These are phyloP conservation scores for Bursaphelenchus mucronatus DNA, from an alignment of 1,140 invertebrate genomes.

Conservation along the genomic window DNA sequence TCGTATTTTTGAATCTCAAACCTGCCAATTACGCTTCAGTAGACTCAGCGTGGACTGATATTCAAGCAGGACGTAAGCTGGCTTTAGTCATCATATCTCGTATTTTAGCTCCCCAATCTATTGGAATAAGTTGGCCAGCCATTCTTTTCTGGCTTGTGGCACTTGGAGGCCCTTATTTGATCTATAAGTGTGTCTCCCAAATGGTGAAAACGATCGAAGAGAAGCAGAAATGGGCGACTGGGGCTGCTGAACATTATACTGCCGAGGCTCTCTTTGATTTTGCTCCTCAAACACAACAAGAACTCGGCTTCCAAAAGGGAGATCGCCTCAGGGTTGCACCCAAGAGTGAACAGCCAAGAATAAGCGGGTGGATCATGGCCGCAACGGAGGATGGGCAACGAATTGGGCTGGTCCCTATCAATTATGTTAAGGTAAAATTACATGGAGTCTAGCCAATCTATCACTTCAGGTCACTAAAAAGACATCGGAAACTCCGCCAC, in stretches of 20 bases:
- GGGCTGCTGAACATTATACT: slow-evolving; percentile 68
- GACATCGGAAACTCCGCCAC: slow-evolving; percentile 15
- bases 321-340: slow-evolving; percentile 78
- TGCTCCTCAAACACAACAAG: slow-evolving; percentile 69
- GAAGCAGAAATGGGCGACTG: slow-evolving; percentile 67
- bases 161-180: slow-evolving; percentile 81
- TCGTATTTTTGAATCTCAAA: slow-evolving; percentile 44
- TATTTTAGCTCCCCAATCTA: slow-evolving; percentile 8
- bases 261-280: slow-evolving; percentile 76
- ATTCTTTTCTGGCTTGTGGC: slow-evolving; percentile 78
- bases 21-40: slow-evolving; percentile 50
- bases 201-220: slow-evolving; percentile 51
- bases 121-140: slow-evolving; percentile 66
- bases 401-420: slow-evolving; percentile 64
- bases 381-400: slow-evolving; percentile 61
- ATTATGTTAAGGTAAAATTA: slow-evolving; percentile 63
- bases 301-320: slow-evolving; percentile 73
- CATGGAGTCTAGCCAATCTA: too few species aligned
- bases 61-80: slow-evolving; percentile 26
- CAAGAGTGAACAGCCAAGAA: slow-evolving; percentile 71
- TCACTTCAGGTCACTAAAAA: not conserved
- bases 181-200: slow-evolving; percentile 75
- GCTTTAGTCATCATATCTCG: slow-evolving; percentile 22
- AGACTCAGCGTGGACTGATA: slow-evolving; percentile 41
- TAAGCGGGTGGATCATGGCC: slow-evolving; percentile 64